A percentile compares a stretch with the other conserved stretches of the same genome.
Evolutionary conservation across 2,888 invertebrate species (phyloP).

Genomic region (Litoditis marina): DNA sequence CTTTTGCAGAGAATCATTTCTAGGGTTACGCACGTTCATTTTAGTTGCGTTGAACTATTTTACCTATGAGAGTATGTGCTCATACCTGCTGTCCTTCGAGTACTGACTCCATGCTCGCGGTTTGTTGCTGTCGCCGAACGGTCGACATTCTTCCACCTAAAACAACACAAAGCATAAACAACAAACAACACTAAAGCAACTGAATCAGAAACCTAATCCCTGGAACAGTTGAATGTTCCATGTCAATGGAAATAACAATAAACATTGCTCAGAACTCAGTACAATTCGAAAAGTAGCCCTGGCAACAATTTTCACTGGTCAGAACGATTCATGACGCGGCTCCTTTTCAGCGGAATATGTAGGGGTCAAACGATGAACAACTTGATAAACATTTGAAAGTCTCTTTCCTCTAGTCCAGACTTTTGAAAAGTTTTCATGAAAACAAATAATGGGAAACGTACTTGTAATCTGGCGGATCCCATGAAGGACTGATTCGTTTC

Average conservation of each 20-base stretch:
- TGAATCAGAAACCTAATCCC: too few species aligned
- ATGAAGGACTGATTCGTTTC: slow-evolving; percentile 82
- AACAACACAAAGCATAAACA: slow-evolving; percentile 8
- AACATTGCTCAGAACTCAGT: too few species aligned
- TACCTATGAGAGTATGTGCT: not conserved
- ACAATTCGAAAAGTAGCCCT: too few species aligned
- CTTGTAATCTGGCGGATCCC: slow-evolving; percentile 77
- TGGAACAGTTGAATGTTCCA: too few species aligned
- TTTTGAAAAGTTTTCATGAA: not conserved
- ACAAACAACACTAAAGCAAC: too few species aligned
- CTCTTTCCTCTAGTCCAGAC: not conserved
- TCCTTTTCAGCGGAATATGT: too few species aligned
- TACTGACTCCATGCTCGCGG: slow-evolving; percentile 91
- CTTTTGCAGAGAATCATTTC: too few species aligned
- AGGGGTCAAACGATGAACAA: too few species aligned
- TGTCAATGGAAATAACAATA: too few species aligned
- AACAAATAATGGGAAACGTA: slow-evolving; percentile 38
- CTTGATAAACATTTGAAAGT: not conserved
- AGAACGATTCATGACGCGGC: too few species aligned
- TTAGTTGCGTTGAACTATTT: not conserved
- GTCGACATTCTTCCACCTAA: slow-evolving; percentile 68
- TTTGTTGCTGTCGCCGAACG: slow-evolving; percentile 68
- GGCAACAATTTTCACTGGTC: too few species aligned
- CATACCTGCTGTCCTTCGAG: slow-evolving; percentile 73
- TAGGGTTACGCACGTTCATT: too few species aligned